Conservation (phyloP, 2,797 vertebrate genomes). For the Limosa lapponica region DNA sequence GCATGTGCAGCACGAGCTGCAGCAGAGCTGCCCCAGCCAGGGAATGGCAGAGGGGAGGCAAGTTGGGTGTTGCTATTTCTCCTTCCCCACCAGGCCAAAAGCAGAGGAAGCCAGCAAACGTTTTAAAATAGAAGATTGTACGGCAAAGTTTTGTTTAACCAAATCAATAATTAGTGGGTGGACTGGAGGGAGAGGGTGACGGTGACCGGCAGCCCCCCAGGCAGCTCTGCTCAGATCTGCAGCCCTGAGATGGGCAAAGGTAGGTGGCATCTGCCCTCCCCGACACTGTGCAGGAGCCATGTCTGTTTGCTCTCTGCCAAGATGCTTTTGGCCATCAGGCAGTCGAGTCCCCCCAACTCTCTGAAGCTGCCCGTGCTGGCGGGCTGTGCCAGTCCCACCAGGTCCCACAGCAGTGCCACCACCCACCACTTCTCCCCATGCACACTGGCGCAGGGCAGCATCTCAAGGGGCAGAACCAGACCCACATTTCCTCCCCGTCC, state of each 20-base stretch:
- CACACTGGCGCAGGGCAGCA: background rate
- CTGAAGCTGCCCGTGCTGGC: background rate
- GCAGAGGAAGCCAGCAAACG: background rate
- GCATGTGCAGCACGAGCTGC: background rate
- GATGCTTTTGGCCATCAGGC: background rate
- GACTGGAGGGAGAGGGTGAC: background rate
- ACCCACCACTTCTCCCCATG: background rate
- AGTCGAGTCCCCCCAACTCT: fast-evolving
- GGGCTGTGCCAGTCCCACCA: background rate
- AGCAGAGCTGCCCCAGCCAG: background rate
- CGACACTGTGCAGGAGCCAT: fast-evolving
- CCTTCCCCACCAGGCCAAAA: background rate
- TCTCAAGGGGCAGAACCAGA: background rate
- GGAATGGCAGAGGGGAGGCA: background rate
- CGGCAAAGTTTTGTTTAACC: background rate
- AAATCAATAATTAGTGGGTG: background rate
- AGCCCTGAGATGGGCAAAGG: fast-evolving
- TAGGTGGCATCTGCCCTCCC: background rate
- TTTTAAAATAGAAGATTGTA: background rate
- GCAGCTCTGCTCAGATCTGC: background rate
- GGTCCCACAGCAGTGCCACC: fast-evolving
- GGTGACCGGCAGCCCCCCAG: background rate
- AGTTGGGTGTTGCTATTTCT: background rate
- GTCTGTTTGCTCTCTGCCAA: fast-evolving
- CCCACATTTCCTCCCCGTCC: background rate